Base-by-base conservation (phyloP, 1,140 invertebrate genomes). In the Lepidotrigona ventralis region DNA sequence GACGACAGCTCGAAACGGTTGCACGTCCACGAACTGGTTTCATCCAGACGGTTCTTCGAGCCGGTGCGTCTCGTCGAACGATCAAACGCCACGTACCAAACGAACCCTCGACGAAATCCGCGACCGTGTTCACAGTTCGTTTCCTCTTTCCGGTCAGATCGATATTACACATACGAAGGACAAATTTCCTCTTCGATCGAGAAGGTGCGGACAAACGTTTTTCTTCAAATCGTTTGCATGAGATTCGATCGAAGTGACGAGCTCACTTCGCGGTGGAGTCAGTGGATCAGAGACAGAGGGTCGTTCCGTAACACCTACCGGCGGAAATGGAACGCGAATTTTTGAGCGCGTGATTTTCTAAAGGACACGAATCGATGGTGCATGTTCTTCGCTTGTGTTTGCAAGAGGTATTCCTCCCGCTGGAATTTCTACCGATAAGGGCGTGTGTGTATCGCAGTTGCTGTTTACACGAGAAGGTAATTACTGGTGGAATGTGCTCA, bases 391-490 rank as follows among this genome's bases (percentile, higher is more conserved):
- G 19, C 14, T 21, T 53, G 79, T 74, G 79, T 4, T 53, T 29
- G 60, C 46, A 21, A 73, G 46, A 33, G 21, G 46, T 5, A 53
- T 66, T 73, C 29, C 23, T 64, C 23, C 53, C 68, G 11, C 53
- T 64, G 46, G 21, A 19, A 15, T 15, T 66, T n/a, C 8, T 14
- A 53, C 46, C 15, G 23, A 81, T 26, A 66, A 26, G 23, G 51
- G 23, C 12, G 58, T 9, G 23, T n/a, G 71, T 21, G n/a, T n/a
- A 29, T 66, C 51, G 51, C 19, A 29, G 60, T 66, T 74, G 70
- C 79, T 81, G 79, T 81, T 74, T 56, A 33, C 29, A 75, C 23
- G 11, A 76, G 29, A 68, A 81, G 79, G 79, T 81, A 81, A 81
- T 76, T 81, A 76, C 8, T n/a, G 21, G 19, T 74, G 46, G 29